Conservation (phyloP, 2,113 vertebrate genomes). For the Chionodraco myersi region DNA sequence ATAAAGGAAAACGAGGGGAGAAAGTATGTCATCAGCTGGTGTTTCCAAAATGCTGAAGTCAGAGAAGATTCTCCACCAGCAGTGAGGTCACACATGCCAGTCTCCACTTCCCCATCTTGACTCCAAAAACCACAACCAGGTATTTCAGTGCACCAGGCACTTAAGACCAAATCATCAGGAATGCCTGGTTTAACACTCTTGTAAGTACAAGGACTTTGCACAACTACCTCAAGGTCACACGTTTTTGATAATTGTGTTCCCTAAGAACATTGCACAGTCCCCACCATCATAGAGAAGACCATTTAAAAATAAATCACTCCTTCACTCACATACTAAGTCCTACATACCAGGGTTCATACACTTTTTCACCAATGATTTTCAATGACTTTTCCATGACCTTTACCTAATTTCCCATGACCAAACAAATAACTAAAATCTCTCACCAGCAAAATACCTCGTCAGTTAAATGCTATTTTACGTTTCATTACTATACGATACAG, state of each 20-base stretch:
- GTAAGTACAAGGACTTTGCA: neutral
- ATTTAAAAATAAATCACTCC: neutral
- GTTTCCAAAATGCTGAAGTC: slow-evolving; percentile 52
- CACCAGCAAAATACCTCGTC: no score
- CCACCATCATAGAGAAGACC: neutral
- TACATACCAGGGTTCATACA: no score
- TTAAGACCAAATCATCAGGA: neutral
- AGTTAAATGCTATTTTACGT: no score
- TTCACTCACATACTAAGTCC: neutral
- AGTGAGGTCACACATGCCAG: slow-evolving; percentile 13
- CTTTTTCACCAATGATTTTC: no score
- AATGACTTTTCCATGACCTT: no score
- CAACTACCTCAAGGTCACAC: neutral
- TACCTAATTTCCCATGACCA: no score
- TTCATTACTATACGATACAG: no score
- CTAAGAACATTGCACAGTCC: no score
- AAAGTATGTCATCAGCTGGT: slow-evolving; percentile 39
- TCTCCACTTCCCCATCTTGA: slow-evolving; percentile 38
- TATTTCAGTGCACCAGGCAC: neutral
- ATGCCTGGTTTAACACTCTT: neutral
- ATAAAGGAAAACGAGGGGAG: neutral
- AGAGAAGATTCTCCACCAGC: slow-evolving; percentile 20
- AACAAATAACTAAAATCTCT: no score
- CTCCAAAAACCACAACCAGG: neutral
- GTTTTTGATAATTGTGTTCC: neutral